Conservation (phyloP, 2,113 vertebrate genomes). For the Chaenogobius annularis region DNA sequence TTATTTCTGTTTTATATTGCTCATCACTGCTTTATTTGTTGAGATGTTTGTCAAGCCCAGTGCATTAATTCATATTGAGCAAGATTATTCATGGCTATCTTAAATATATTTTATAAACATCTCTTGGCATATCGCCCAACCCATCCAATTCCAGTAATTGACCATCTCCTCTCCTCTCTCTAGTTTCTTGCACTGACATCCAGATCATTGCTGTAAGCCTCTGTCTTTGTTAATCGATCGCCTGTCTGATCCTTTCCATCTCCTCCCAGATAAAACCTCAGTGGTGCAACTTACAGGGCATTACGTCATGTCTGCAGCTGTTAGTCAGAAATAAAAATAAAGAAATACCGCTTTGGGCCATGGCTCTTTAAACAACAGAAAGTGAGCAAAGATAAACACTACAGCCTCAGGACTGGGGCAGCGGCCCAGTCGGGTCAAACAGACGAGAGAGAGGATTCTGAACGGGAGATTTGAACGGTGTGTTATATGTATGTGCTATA, state of each 20-base stretch:
- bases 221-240: background rate
- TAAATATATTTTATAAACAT: background rate
- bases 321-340: background rate
- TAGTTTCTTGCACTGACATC: too few relatives aligned
- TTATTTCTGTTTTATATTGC: too few relatives aligned
- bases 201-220: background rate
- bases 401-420: background rate
- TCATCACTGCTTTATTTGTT: too few relatives aligned
- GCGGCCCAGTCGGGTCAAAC: background rate
- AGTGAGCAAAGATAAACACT: background rate
- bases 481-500: too few relatives aligned
- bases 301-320: constrained; percentile 10
- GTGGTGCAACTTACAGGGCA: background rate
- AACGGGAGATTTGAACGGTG: constrained; percentile 18
- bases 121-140: background rate
- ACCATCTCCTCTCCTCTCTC: background rate
- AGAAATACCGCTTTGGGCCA: background rate
- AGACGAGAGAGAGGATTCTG: background rate
- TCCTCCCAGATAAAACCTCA: background rate
- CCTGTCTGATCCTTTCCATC: background rate
- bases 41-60: too few relatives aligned
- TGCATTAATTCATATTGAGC: too few relatives aligned
- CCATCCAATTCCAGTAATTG: background rate
- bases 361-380: background rate
- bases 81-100: too few relatives aligned